Conservation (phyloP, 2,113 vertebrate genomes). For the Hiodon alosoides region DNA sequence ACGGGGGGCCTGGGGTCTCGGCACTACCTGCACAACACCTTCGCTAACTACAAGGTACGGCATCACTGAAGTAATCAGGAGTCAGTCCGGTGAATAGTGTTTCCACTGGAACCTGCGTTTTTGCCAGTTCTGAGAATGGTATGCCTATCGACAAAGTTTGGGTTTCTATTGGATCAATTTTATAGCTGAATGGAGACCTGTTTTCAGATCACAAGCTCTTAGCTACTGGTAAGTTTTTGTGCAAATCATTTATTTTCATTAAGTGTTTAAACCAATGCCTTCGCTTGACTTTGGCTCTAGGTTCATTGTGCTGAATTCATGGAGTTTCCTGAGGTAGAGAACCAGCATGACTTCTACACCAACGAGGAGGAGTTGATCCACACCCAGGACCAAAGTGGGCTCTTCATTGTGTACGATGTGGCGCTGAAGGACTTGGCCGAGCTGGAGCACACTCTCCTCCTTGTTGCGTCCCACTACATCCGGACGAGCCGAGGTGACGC, state of each 20-base stretch:
- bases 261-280: neutral
- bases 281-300: conserved; percentile 29
- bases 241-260: neutral
- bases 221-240: neutral
- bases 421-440: conserved; percentile 62
- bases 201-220: neutral
- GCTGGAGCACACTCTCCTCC: conserved; percentile 55
- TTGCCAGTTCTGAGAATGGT: no score
- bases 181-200: no score
- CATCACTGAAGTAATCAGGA: neutral
- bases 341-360: conserved; percentile 63
- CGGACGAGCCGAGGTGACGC: conserved; percentile 50
- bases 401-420: conserved; percentile 52
- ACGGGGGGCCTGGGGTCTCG: conserved; percentile 46
- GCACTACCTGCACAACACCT: conserved; percentile 44
- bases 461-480: conserved; percentile 59
- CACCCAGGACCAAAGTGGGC: conserved; percentile 57
- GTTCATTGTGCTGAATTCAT: conserved; percentile 56
- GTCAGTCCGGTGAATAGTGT: neutral
- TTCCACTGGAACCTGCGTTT: no score
- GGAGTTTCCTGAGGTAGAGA: conserved; percentile 67
- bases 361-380: conserved; percentile 45
- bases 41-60: conserved; percentile 62
- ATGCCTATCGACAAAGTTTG: no score
- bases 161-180: neutral